These are phyloP conservation scores for Etheostoma perlongum DNA, from an alignment of 2,797 vertebrate genomes.

Conservation along the genomic window DNA sequence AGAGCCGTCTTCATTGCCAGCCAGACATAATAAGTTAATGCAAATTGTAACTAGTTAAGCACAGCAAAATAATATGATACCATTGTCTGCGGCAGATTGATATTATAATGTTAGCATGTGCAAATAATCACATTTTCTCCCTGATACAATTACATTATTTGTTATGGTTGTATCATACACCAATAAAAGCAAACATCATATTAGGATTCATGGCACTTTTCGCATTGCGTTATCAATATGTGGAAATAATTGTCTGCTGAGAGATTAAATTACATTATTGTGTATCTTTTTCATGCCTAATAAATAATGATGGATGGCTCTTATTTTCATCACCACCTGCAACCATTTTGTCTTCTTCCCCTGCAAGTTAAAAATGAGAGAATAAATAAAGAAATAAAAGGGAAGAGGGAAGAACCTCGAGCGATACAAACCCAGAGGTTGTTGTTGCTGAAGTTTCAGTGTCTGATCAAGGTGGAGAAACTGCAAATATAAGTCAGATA, in stretches of 20 bases:
- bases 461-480: slow-evolving; percentile 59
- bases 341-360: slow-evolving; percentile 97
- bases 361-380: slow-evolving; percentile 97
- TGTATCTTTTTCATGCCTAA: slow-evolving; percentile 99
- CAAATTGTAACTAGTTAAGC: slow-evolving; percentile 92
- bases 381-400: slow-evolving; percentile 92
- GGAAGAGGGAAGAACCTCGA: slow-evolving; percentile 87
- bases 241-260: slow-evolving; percentile 99
- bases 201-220: slow-evolving; percentile 99
- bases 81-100: slow-evolving; percentile 86
- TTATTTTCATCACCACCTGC: slow-evolving; percentile 99
- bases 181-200: slow-evolving; percentile 99
- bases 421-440: slow-evolving; percentile 84
- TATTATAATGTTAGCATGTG: slow-evolving; percentile 91
- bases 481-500: slow-evolving; percentile 64
- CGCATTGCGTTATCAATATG: slow-evolving; percentile 99
- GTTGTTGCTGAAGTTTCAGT: slow-evolving; percentile 64
- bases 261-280: slow-evolving; percentile 99
- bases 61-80: slow-evolving; percentile 89
- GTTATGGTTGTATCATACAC: slow-evolving; percentile 95
- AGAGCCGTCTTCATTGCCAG: slow-evolving; percentile 81
- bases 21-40: slow-evolving; percentile 87
- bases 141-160: slow-evolving; percentile 99
- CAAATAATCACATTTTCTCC: slow-evolving; percentile 94
- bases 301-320: slow-evolving; percentile 99